Evolutionary conservation across 2,888 invertebrate genomes (phyloP).

Genomic region (Andrena minutula): DNA sequence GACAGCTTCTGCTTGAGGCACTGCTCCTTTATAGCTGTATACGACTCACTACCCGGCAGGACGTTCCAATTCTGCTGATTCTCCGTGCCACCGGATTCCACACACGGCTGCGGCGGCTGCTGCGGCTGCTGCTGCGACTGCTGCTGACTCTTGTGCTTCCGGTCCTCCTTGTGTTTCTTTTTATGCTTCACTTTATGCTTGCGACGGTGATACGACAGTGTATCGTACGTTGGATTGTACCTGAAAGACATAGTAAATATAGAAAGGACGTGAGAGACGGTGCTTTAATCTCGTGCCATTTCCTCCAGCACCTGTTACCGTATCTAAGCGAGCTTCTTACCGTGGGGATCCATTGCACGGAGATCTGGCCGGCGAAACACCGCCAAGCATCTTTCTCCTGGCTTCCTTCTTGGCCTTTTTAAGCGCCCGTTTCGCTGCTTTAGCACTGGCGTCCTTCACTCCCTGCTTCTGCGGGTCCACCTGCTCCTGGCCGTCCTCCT

Average conservation of each 20-base stretch:
- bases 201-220: constrained; percentile 84
- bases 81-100: constrained; percentile 77
- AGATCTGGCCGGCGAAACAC: constrained; percentile 86
- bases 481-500: constrained; percentile 79
- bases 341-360: constrained; percentile 83
- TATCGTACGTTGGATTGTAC: constrained; percentile 81
- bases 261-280: constrained; percentile 9
- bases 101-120: constrained; percentile 39
- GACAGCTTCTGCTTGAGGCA: constrained; percentile 91
- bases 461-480: constrained; percentile 79
- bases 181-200: constrained; percentile 92
- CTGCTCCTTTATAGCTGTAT: constrained; percentile 88
- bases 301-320: neutral
- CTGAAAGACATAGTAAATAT: constrained; percentile 61
- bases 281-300: neutral
- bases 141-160: constrained; percentile 83
- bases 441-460: constrained; percentile 86
- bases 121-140: constrained; percentile 52
- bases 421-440: constrained; percentile 91
- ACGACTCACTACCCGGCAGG: constrained; percentile 85
- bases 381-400: constrained; percentile 88
- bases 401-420: constrained; percentile 93
- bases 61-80: constrained; percentile 86
- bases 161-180: constrained; percentile 90
- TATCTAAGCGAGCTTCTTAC: constrained; percentile 60